Percentiles rank a stretch among this genome's conserved stretches.
Conservation (phyloP, 2,113 vertebrate genomes). For the Pollachius pollachius region DNA sequence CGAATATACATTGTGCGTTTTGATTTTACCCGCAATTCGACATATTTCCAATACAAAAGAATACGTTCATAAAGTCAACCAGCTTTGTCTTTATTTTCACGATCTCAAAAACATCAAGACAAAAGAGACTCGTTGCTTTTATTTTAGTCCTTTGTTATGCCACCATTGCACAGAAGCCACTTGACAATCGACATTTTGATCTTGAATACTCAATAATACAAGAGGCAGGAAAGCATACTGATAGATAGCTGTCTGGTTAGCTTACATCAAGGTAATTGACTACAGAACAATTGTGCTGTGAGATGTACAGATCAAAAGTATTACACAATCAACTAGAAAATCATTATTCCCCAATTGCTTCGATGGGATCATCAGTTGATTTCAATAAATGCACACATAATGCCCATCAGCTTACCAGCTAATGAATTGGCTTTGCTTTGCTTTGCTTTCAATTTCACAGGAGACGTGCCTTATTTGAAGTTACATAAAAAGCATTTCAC, state of each 20-base stretch:
- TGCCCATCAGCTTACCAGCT: slow-evolving; percentile 43
- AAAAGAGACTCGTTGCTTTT: slow-evolving; percentile 60
- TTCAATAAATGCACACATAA: slow-evolving; percentile 44
- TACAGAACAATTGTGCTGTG: slow-evolving; percentile 69
- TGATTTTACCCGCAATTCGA: not conserved
- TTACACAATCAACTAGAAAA: slow-evolving; percentile 48
- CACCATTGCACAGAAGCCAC: slow-evolving; percentile 76
- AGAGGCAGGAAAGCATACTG: slow-evolving; percentile 66
- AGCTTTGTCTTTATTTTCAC: slow-evolving; percentile 76
- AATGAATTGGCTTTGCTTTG: slow-evolving; percentile 38
- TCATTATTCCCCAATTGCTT: slow-evolving; percentile 48
- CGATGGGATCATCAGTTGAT: slow-evolving; percentile 46
- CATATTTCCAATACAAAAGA: slow-evolving; percentile 32
- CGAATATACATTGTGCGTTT: not conserved
- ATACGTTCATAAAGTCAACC: slow-evolving; percentile 57
- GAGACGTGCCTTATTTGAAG: slow-evolving; percentile 47
- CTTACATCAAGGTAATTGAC: slow-evolving; percentile 69
- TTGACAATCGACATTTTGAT: slow-evolving; percentile 68
- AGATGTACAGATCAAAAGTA: slow-evolving; percentile 61
- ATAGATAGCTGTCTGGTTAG: slow-evolving; percentile 66
- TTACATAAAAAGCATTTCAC: slow-evolving; percentile 55
- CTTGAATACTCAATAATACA: slow-evolving; percentile 67
- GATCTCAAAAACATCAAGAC: slow-evolving; percentile 70
- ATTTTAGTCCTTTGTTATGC: slow-evolving; percentile 59
- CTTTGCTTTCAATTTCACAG: slow-evolving; percentile 51